Conservation (phyloP, 2,113 vertebrate species). For the Atlantisia rogersi region DNA sequence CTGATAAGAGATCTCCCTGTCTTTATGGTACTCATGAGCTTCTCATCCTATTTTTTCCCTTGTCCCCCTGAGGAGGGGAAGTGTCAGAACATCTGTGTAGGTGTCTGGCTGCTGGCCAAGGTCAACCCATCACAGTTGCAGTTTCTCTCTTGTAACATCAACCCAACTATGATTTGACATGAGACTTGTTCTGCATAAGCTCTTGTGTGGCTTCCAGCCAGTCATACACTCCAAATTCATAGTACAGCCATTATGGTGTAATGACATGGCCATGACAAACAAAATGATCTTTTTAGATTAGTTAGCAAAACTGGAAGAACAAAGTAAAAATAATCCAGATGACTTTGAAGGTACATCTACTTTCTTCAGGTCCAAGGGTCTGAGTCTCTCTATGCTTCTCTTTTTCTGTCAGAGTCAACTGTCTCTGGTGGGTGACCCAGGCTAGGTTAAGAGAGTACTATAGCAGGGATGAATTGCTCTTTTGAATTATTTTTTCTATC, state of each 20-base stretch:
- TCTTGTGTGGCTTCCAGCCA: neutral
- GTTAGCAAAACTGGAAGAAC: neutral
- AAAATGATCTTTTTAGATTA: neutral
- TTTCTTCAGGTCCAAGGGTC: neutral
- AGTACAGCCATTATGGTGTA: neutral
- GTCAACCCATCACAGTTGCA: neutral
- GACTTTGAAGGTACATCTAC: neutral
- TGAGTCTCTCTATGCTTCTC: neutral
- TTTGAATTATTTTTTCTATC: neutral
- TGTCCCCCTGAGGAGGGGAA: neutral
- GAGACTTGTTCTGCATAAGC: accelerated
- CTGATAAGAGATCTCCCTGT: neutral
- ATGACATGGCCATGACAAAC: neutral
- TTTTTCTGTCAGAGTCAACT: neutral
- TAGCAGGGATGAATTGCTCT: neutral
- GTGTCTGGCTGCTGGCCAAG: neutral
- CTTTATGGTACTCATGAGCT: neutral
- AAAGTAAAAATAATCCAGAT: neutral
- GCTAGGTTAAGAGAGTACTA: neutral
- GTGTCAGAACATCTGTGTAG: neutral
- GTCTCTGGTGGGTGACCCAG: neutral
- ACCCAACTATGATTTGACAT: neutral
- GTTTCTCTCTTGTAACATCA: neutral
- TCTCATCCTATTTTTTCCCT: neutral
- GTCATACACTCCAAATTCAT: neutral